Evolutionary conservation across 2,113 vertebrate genomes (phyloP), one percentile per base, ranked within the genome.

Genomic region (Oreotragus oreotragus): DNA sequence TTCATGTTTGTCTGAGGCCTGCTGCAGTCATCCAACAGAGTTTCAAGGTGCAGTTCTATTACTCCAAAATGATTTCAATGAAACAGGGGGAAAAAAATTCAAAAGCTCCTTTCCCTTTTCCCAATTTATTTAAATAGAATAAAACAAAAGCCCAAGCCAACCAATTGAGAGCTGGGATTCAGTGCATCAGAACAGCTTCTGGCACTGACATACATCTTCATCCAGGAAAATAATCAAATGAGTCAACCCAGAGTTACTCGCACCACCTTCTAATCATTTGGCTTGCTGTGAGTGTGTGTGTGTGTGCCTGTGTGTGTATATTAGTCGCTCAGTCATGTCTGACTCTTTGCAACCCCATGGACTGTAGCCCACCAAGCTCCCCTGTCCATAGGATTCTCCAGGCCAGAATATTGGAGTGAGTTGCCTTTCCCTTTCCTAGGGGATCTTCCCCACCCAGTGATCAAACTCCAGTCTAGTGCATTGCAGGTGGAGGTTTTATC

Each of bases 401-500:
- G 64, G 9, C 64, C n/a, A 70, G n/a, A 36, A 1, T 70, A 70
- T 2, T 70, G n/a, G 64, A 70, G 64, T 36, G n/a, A n/a, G n/a
- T 23, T 3, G 17, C 64, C 64, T 11, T 70, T 21, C 64, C n/a
- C n/a, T 70, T 5, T n/a, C 2, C 2, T 1, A 12, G n/a, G 4
- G 19, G 5, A 70, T 36, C 64, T 70, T 36, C n/a, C 9, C 17
- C 0, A 70, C n/a, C 19, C n/a, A 23, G 17, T 0, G 9, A 23
- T 12, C 0, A 1, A 36, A 70, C 4, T 9, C 9, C 0, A 0
- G 19, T 36, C 64, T 36, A 3, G n/a, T 36, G 8, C 19, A 23
- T 23, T 21, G 9, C n/a, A 23, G n/a, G n/a, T 0, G 2, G n/a
- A 70, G 1, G 19, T 23, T 23, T 36, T 36, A 36, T 70, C 0